Percentiles rank a stretch among this genome's conserved stretches.
Conservation (phyloP, 2,888 invertebrate species). For the Tryphoninae sp. region DNA sequence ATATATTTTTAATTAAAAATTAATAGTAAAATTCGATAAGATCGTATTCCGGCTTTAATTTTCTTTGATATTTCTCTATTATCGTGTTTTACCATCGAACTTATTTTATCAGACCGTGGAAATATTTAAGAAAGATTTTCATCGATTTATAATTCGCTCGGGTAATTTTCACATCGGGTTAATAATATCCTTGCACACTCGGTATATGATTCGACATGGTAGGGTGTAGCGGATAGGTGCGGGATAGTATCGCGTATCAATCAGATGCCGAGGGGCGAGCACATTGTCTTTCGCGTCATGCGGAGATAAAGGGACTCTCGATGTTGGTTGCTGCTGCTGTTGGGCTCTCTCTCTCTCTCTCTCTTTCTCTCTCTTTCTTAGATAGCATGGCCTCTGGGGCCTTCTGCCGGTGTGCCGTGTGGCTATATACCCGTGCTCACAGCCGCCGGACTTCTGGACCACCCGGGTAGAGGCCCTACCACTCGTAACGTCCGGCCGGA, state of each 20-base stretch:
- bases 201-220: constrained; percentile 68
- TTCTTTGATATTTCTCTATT: not conserved
- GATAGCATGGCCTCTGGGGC: constrained; percentile 65
- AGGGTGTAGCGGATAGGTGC: constrained; percentile 72
- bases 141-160: not conserved
- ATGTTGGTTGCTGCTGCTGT: constrained; percentile 57
- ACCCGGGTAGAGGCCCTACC: constrained; percentile 75
- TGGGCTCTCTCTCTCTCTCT: constrained; percentile 34
- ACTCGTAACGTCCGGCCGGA: constrained; percentile 71
- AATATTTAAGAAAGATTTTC: not conserved
- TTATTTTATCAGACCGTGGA: not conserved
- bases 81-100: not conserved
- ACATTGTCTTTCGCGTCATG: constrained; percentile 78
- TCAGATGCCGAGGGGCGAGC: constrained; percentile 74
- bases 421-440: constrained; percentile 41
- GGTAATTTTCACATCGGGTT: not conserved
- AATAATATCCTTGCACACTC: constrained; percentile 63
- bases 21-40: no score
- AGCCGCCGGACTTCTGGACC: constrained; percentile 72
- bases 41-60: no score
- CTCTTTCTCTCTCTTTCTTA: constrained; percentile 48
- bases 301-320: constrained; percentile 75
- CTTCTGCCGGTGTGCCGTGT: constrained; percentile 28
- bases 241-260: constrained; percentile 79
- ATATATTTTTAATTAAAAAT: no score